Evolutionary conservation across 2,888 invertebrate species (phyloP).

Genomic region (Spilosoma lubricipeda): DNA sequence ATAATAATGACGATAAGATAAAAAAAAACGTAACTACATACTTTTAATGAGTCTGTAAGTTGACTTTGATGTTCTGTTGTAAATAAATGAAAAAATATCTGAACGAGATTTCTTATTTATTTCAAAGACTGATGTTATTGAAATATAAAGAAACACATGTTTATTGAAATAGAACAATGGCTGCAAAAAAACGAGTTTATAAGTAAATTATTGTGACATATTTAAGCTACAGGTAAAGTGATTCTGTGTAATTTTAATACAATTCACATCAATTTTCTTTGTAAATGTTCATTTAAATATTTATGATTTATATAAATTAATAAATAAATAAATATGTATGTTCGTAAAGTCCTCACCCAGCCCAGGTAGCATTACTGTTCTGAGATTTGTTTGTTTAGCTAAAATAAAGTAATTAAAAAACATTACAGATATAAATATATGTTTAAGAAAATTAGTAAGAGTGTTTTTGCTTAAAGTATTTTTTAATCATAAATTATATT

Average conservation of each 20-base stretch:
- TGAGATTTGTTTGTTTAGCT: no score
- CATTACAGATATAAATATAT: no score
- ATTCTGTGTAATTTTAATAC: not conserved
- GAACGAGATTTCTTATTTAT: not conserved
- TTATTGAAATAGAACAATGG: not conserved
- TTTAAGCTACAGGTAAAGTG: not conserved
- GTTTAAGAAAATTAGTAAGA: not conserved
- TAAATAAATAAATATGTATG: no score
- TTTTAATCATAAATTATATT: not conserved
- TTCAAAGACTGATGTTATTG: not conserved
- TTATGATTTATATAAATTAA: not conserved
- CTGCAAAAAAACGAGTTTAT: not conserved
- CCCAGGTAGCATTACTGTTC: no score
- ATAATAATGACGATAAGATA: not conserved
- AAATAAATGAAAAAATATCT: not conserved
- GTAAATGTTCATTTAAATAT: not conserved
- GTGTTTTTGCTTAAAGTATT: not conserved
- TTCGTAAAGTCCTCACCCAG: no score
- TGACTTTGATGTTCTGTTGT: not conserved
- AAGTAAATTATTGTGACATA: conserved; percentile 7
- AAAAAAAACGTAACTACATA: not conserved
- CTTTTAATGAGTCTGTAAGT: not conserved
- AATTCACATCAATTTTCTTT: conserved; percentile 1
- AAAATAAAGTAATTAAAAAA: no score
- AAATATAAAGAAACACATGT: not conserved